phyloP scores from a whole-genome alignment of 1,140 invertebrate species.

The Melanaphis sacchari region DNA sequence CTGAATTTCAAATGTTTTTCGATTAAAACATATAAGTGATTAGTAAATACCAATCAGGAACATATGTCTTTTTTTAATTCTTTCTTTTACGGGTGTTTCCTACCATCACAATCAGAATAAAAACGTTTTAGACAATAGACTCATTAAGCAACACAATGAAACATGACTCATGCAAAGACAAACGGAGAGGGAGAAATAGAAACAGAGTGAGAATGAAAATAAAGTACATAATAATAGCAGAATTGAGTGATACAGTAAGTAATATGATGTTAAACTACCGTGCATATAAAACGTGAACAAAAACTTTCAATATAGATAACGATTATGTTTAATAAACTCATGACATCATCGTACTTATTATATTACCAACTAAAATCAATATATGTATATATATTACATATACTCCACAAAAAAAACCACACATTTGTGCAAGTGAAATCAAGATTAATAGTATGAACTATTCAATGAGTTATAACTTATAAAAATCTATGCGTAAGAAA shows the following conservation, averaged over 20 bases:
- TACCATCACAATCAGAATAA: conserved; percentile 11
- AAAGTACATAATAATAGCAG: conserved; percentile 9
- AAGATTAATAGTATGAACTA: neutral
- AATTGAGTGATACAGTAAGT: conserved; percentile 21
- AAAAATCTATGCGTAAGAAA: neutral
- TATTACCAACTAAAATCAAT: neutral
- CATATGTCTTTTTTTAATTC: neutral
- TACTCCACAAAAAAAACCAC: neutral
- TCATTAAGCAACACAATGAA: conserved; percentile 20
- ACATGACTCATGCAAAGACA: neutral
- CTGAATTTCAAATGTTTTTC: conserved; percentile 32
- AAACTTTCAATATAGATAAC: neutral
- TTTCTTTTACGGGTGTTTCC: neutral
- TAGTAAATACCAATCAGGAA: neutral
- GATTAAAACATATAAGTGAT: conserved; percentile 7
- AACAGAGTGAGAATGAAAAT: neutral
- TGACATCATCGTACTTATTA: neutral
- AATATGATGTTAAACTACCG: conserved; percentile 30
- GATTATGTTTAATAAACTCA: conserved; percentile 33
- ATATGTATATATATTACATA: neutral
- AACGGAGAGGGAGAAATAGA: neutral
- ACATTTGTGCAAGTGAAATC: neutral
- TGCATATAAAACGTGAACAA: neutral
- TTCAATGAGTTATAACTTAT: neutral
- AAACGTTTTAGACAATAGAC: conserved; percentile 41